phyloP scores from a whole-genome alignment of 2,888 invertebrate genomes.

The Philonicus albiceps region DNA sequence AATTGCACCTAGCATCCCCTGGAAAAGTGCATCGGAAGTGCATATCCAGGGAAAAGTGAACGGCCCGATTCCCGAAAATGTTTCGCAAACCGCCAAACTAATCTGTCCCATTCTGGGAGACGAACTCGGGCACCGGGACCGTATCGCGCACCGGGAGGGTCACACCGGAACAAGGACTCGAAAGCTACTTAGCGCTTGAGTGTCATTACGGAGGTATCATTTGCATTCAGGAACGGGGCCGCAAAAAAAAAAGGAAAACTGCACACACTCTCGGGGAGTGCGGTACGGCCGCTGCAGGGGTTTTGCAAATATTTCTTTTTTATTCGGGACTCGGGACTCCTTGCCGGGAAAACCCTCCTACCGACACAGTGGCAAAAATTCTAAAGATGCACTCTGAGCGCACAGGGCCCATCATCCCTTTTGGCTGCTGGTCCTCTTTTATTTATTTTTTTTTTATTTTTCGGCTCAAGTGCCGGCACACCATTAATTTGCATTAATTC shows the following conservation, averaged over 20 bases:
- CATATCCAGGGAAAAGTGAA: background rate
- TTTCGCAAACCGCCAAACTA: constrained; percentile 28
- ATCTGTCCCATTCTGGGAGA: background rate
- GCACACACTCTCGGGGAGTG: constrained; percentile 3
- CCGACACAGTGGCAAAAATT: background rate
- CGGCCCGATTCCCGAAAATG: constrained; percentile 7
- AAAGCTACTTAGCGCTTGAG: constrained; percentile 17
- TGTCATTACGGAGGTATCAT: constrained; percentile 38
- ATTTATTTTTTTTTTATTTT: background rate
- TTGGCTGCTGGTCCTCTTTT: background rate
- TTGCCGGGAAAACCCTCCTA: background rate
- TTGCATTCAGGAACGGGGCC: constrained; percentile 21
- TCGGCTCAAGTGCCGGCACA: constrained; percentile 49
- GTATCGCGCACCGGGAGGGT: background rate
- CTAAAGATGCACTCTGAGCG: constrained; percentile 20
- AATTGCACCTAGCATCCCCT: background rate
- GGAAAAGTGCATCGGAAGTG: background rate
- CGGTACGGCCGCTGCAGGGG: background rate
- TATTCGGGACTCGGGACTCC: background rate
- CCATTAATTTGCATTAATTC: constrained; percentile 64
- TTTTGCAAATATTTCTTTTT: constrained; percentile 14
- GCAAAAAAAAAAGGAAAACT: constrained; percentile 16
- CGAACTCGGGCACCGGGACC: background rate
- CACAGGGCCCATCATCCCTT: background rate
- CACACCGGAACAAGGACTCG: constrained; percentile 6